Conservation (phyloP, 2,113 vertebrate species). For the Podocnemis expansa region DNA sequence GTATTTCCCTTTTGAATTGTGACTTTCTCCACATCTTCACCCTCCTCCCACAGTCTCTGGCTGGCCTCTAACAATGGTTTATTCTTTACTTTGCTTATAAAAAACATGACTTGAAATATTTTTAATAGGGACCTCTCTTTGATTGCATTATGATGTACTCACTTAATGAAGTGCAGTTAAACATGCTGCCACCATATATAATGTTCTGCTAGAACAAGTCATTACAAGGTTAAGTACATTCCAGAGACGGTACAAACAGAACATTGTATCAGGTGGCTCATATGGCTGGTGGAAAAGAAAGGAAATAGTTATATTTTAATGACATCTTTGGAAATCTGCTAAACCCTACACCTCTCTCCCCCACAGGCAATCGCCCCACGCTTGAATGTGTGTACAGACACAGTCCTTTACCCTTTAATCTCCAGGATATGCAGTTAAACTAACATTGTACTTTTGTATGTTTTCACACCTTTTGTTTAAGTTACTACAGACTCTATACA, state of each 20-base stretch:
- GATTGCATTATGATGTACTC: not conserved
- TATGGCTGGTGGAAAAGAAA: not conserved
- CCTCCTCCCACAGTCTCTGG: not conserved
- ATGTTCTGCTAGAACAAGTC: not conserved
- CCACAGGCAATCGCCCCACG: not conserved
- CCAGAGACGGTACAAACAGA: not conserved
- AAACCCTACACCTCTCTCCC: not conserved
- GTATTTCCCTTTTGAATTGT: fast-evolving
- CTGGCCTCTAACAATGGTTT: not conserved
- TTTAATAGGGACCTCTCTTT: not conserved
- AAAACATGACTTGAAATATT: not conserved
- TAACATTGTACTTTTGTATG: not conserved
- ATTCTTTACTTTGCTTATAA: not conserved
- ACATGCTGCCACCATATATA: fast-evolving
- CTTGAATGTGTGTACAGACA: not conserved
- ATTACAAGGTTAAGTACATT: not conserved
- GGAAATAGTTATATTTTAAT: slow-evolving; percentile 16
- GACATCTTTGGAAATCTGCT: slow-evolving; percentile 3
- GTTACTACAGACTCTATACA: not conserved
- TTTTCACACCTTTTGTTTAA: not conserved
- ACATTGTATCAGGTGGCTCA: not conserved
- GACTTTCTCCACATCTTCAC: not conserved
- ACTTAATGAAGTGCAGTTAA: fast-evolving
- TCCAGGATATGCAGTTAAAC: slow-evolving; percentile 6
- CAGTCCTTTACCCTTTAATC: slow-evolving; percentile 10